A percentile compares a stretch with the other conserved stretches of the same genome.
phyloP scores from a whole-genome alignment of 1,140 invertebrate genomes.

The Bombus turneri region DNA sequence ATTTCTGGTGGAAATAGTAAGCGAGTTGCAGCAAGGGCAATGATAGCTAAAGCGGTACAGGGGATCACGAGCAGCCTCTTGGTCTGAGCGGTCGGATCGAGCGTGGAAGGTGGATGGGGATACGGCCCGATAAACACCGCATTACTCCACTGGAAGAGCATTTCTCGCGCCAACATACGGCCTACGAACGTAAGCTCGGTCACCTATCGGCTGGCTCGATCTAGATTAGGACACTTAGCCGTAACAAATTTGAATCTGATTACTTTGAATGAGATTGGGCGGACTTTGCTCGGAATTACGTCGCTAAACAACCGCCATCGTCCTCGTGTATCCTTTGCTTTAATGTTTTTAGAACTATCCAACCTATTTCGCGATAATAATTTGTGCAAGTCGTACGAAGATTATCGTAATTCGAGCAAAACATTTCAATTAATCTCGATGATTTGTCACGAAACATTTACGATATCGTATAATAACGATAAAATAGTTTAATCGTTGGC shows the following conservation, averaged over 20 bases:
- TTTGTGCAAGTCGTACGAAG: not conserved
- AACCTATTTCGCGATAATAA: not conserved
- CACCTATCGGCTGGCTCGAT: conserved; percentile 66
- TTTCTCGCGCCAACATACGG: conserved; percentile 67
- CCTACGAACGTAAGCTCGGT: conserved; percentile 66
- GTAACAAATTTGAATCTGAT: conserved; percentile 63
- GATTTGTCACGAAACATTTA: not conserved
- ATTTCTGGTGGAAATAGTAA: conserved; percentile 45
- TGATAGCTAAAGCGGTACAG: conserved; percentile 66
- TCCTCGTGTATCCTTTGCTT: not conserved
- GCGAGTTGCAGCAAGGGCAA: conserved; percentile 65
- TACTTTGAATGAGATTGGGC: conserved; percentile 44
- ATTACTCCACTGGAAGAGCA: conserved; percentile 75
- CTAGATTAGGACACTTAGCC: conserved; percentile 65
- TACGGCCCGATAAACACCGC: conserved; percentile 79
- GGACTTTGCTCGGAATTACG: conserved; percentile 21
- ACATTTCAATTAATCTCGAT: not conserved
- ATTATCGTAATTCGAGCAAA: not conserved
- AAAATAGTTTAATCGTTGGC: not conserved
- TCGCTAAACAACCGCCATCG: conserved; percentile 13
- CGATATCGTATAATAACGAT: not conserved
- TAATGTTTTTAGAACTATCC: not conserved
- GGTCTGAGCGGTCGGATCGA: conserved; percentile 70
- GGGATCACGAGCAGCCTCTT: conserved; percentile 72
- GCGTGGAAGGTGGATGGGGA: conserved; percentile 67